phyloP scores from a whole-genome alignment of 2,888 invertebrate species.

The Pristionchus maxplancki region DNA sequence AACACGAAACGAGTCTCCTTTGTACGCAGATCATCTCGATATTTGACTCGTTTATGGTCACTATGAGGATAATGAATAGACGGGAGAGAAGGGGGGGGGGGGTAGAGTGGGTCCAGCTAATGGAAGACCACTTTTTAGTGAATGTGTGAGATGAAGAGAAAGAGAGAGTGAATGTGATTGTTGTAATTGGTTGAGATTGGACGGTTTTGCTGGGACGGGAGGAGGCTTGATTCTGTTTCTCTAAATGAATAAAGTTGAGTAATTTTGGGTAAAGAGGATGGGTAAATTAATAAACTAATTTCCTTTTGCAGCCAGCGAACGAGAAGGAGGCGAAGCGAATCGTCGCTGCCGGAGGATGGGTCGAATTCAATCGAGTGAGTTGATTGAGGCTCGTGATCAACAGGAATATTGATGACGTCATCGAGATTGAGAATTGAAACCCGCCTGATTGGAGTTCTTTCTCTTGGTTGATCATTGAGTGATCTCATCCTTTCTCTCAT shows the following conservation, averaged over 20 bases:
- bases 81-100: not conserved
- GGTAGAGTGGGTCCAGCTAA: not conserved
- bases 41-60: too few species aligned
- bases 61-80: not conserved
- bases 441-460: not conserved
- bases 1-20: too few species aligned
- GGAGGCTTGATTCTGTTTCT: not conserved
- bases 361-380: slow-evolving; percentile 86
- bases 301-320: slow-evolving; percentile 50
- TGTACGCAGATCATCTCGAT: too few species aligned
- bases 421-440: not conserved
- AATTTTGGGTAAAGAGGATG: too few species aligned
- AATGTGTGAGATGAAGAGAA: not conserved
- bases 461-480: not conserved
- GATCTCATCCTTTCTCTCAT: not conserved
- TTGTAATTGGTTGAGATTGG: not conserved
- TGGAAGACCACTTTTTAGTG: not conserved
- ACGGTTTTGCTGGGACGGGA: too few species aligned
- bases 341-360: slow-evolving; percentile 94
- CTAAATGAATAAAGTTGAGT: too few species aligned
- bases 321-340: slow-evolving; percentile 85
- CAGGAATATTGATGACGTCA: not conserved
- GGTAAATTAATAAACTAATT: not conserved
- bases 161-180: not conserved
- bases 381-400: not conserved